Evolutionary conservation across 2,797 vertebrate genomes (phyloP), one percentile per base, ranked within the genome.

Genomic region (Zenarchopterus dispar): DNA sequence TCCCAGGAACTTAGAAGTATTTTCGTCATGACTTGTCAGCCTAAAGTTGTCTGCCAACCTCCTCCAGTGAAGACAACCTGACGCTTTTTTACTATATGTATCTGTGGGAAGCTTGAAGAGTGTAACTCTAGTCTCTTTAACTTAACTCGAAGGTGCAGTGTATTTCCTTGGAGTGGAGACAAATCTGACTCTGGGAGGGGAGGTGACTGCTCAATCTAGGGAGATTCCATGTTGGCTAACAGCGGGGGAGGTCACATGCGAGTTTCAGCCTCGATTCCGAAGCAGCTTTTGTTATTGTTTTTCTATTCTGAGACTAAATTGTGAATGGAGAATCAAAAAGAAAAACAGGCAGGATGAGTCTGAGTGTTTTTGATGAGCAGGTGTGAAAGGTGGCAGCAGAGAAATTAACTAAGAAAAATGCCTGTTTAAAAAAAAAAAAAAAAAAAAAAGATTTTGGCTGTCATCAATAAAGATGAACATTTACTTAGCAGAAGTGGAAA

Each of bases 121-220:
- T 70, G 46, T 18, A 69, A 82, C 71, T 75, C 67, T 56, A 81
- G 67, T 87, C 87, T 83, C 75, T 81, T 36, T 86, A 78, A 85
- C 81, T 86, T 77, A 47, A 77, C 70, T 88, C 72, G 76, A 84
- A 84, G 68, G 73, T 81, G 83, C 70, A 80, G 78, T 88, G 82
- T 57, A 92, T 92, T 93, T 93, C 91, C 91, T 94, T 89, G 81
- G 91, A 91, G 88, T 90, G 70, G 75, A 91, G 90, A 91, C 89
- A 90, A 93, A 89, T 93, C 89, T 92, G 92, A 93, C 90, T 93
- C 82, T 75, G 89, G 80, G 84, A 93, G 91, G 90, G 91, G 93
- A 92, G 92, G 90, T 58, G 87, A 87, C 88, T 82, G 89, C 85
- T 86, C 43, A 64, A 62, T 89, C 85, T 86, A 2, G 83, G 93